phyloP scores from a whole-genome alignment of 2,797 vertebrate genomes.

The Fistularia commersonii region DNA sequence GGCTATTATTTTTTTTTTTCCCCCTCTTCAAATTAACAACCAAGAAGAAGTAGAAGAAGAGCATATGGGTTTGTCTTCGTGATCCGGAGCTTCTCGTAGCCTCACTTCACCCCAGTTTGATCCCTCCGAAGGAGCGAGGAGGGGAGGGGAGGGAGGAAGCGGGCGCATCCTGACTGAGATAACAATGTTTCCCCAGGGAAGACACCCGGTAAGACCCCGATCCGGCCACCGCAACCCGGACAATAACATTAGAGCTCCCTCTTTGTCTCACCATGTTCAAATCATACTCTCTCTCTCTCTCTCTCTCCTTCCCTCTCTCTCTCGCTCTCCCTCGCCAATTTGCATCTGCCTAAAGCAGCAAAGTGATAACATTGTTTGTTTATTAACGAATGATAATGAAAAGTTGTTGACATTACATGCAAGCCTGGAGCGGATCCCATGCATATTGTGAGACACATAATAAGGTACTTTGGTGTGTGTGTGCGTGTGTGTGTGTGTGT shows the following conservation, averaged over 20 bases:
- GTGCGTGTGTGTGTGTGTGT: conserved; percentile 19
- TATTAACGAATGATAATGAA: conserved; percentile 39
- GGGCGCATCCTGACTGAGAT: conserved; percentile 62
- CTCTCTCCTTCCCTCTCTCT: too few relatives aligned
- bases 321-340: too few relatives aligned
- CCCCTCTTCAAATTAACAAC: too few relatives aligned
- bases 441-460: conserved; percentile 24
- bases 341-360: conserved; percentile 12
- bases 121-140: conserved; percentile 23
- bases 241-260: conserved; percentile 8
- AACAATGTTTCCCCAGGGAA: conserved; percentile 92
- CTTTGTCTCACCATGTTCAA: conserved; percentile 35
- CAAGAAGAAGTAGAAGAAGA: conserved; percentile 21
- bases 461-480: conserved; percentile 32
- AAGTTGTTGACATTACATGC: conserved; percentile 43
- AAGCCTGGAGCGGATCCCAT: conserved; percentile 30
- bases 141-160: conserved; percentile 47
- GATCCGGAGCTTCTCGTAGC: conserved; percentile 33
- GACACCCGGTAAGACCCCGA: conserved; percentile 85
- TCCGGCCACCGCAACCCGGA: background rate
- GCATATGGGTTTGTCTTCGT: conserved; percentile 64
- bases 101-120: conserved; percentile 21
- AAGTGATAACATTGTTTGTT: conserved; percentile 23
- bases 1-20: too few relatives aligned
- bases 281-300: conserved; percentile 12